Base-by-base conservation (phyloP, 2,888 invertebrate genomes). In the Microctonus aethiopoides region DNA sequence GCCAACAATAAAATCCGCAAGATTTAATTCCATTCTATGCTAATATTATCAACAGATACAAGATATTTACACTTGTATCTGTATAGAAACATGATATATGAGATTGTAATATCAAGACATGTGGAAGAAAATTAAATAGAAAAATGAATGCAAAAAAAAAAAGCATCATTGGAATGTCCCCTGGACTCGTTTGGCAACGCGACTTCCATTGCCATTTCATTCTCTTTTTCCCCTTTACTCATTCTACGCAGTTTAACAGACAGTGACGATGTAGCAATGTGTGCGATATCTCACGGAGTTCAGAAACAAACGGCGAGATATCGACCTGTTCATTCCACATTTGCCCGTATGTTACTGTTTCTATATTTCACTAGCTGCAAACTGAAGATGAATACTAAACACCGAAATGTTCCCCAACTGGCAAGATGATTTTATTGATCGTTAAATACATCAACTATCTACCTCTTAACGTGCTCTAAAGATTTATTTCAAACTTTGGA, bases 391-490 rank as follows among this genome's bases (percentile, higher is more conserved):
- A 52, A 61, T 67, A 64, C 64, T 52, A 24, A 54, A 57, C 24
- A 34, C 34, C 41, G 46, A 52, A 46, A 60, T 57, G 67, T 51
- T 70, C 71, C 75, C 76, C 76, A 76, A 73, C 72, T 76, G 76
- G 75, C 75, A 73, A n/a, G 71, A 70, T 67, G 39, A 71, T 73
- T 72, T 69, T 70, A 71, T 74, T 71, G 70, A 56, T 61, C 69
- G 68, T 74, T 59, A 56, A 72, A 65, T 67, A 64, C 65, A 74
- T 75, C 65, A 74, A 75, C 75, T 69, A 61, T 39, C 51, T 34
- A 52, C 39, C 52, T 24, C 52, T 26, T 5, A 54, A 16, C 16
- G 16, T 24, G n/a, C 54, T 24, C 11, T 1, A 13, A 26, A 54
- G 26, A 26, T 54, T 24, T 13, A 54, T 13, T 54, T 54, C 9